Percentiles rank a stretch among this genome's conserved stretches.
Conservation (phyloP, 2,797 vertebrate species). For the Spinus pinus region DNA sequence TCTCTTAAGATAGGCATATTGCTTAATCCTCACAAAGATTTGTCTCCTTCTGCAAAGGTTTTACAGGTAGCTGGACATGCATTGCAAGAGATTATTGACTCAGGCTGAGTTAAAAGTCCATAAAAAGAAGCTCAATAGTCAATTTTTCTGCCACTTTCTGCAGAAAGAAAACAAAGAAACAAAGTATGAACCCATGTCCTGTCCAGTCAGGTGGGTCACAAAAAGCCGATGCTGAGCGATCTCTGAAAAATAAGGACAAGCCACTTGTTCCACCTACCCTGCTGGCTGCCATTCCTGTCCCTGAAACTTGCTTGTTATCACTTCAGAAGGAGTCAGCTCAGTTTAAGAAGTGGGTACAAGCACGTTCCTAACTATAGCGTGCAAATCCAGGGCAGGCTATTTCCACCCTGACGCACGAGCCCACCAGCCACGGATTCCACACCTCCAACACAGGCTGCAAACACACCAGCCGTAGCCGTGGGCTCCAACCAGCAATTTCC, state of each 20-base stretch:
- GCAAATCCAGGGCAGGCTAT: neutral
- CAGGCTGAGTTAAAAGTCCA: neutral
- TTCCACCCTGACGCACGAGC: neutral
- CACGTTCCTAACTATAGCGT: neutral
- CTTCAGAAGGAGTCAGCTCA: neutral
- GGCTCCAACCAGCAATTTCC: neutral
- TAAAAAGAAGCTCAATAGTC: neutral
- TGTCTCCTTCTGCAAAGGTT: neutral
- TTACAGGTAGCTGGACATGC: neutral
- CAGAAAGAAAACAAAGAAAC: neutral
- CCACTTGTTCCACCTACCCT: neutral
- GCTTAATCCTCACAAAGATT: neutral
- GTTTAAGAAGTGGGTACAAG: neutral
- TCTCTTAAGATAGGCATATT: neutral
- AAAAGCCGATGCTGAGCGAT: rapidly evolving
- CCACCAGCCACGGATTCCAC: neutral
- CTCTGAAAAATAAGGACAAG: neutral
- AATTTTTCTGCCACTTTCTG: neutral
- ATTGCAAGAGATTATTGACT: neutral
- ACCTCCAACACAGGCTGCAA: neutral
- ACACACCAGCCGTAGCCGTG: neutral
- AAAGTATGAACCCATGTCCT: neutral
- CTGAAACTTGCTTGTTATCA: neutral
- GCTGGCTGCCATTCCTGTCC: neutral
- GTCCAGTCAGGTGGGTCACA: neutral